Evolutionary conservation across 2,797 vertebrate species (phyloP).

Genomic region (Micropoecilia bifurca): DNA sequence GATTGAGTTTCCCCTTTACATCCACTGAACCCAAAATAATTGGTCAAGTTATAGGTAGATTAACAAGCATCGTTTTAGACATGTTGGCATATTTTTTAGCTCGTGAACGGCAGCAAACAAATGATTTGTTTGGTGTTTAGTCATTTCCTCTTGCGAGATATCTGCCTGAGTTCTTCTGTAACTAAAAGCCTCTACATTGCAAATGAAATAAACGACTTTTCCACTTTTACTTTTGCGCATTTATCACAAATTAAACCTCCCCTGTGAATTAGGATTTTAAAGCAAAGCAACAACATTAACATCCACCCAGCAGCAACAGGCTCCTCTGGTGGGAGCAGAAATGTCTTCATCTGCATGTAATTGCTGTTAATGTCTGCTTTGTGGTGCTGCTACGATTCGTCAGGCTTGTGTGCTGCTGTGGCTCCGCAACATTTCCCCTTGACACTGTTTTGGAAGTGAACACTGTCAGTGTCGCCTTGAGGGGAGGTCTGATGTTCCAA

Average conservation of each 20-base stretch:
- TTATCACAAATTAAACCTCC: constrained; percentile 11
- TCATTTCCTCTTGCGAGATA: not conserved
- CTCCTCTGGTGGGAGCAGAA: constrained; percentile 17
- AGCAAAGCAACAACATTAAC: constrained; percentile 1
- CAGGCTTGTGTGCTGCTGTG: constrained; percentile 19
- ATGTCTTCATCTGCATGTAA: constrained; percentile 31
- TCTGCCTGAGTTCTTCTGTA: not conserved
- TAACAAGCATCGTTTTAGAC: constrained; percentile 9
- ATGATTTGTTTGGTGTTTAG: not conserved
- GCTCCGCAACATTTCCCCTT: constrained; percentile 16
- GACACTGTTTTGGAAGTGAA: constrained; percentile 15
- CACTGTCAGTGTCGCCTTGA: constrained; percentile 13
- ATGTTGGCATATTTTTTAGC: not conserved
- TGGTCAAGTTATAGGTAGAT: constrained; percentile 5
- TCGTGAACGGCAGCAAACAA: not conserved
- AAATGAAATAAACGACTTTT: constrained; percentile 3
- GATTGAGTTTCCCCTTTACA: not conserved
- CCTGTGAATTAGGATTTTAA: constrained; percentile 9
- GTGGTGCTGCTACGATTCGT: constrained; percentile 20
- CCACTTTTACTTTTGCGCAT: constrained; percentile 5
- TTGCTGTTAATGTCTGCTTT: constrained; percentile 29
- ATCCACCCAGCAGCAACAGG: constrained; percentile 18
- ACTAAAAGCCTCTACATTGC: not conserved
- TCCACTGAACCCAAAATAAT: constrained; percentile 11
- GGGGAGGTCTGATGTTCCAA: constrained; percentile 15